Evolutionary conservation across 2,888 invertebrate species (phyloP).

Genomic region (Chrysolina haemoptera): DNA sequence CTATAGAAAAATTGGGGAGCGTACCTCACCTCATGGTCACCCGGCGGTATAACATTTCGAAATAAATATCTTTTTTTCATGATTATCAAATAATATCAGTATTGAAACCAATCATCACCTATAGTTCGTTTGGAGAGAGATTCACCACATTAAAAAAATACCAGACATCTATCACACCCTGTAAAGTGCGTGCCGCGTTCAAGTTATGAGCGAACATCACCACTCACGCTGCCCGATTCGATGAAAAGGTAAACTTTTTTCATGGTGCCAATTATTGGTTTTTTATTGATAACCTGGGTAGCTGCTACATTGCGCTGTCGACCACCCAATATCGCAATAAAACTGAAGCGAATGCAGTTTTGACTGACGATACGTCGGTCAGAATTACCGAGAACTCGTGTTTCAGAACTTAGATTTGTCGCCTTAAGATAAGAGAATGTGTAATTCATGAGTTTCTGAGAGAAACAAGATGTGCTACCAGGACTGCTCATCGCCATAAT

Average conservation of each 20-base stretch:
- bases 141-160: too few relatives aligned
- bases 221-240: conserved; percentile 44
- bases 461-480: too few relatives aligned
- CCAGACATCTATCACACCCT: too few relatives aligned
- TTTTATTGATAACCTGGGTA: conserved; percentile 43
- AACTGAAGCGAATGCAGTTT: conserved; percentile 1
- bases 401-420: background rate
- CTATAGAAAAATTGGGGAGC: too few relatives aligned
- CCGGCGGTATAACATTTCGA: too few relatives aligned
- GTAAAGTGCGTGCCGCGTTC: conserved; percentile 32
- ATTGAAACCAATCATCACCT: too few relatives aligned
- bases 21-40: too few relatives aligned
- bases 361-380: background rate
- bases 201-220: conserved; percentile 42
- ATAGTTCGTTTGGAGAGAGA: too few relatives aligned
- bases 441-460: too few relatives aligned
- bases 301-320: conserved; percentile 2
- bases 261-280: conserved; percentile 49
- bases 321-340: conserved; percentile 30
- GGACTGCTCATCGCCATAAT: too few relatives aligned
- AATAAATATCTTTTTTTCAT: too few relatives aligned
- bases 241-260: conserved; percentile 50
- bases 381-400: background rate
- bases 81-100: too few relatives aligned
- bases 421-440: background rate